A percentile compares a stretch with the other conserved stretches of the same genome.
Conservation (phyloP, 2,797 vertebrate genomes). For the Odontamblyopus lacepedii region DNA sequence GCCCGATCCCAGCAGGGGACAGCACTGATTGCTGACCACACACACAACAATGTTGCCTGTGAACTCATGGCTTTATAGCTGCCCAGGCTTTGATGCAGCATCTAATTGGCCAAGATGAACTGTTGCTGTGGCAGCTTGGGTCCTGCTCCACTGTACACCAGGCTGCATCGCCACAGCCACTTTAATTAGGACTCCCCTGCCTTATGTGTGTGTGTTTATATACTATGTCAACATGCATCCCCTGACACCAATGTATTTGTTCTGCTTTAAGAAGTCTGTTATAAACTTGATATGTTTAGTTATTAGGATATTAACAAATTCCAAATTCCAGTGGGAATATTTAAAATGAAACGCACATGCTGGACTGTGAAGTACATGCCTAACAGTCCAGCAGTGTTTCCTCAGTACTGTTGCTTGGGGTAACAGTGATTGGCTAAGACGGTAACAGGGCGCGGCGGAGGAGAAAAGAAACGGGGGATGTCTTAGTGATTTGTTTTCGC, state of each 20-base stretch:
- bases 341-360: background rate
- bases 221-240: conserved; percentile 37
- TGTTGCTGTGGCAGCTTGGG: conserved; percentile 72
- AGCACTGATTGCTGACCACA: conserved; percentile 76
- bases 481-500: conserved; percentile 72
- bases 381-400: conserved; percentile 46
- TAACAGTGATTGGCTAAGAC: conserved; percentile 49
- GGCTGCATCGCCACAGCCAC: conserved; percentile 64
- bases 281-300: background rate
- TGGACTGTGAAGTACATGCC: conserved; percentile 46
- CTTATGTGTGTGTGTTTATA: conserved; percentile 32
- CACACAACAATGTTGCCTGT: conserved; percentile 73
- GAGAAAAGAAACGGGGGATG: conserved; percentile 68
- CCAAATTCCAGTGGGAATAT: background rate
- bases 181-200: conserved; percentile 75
- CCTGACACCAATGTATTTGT: background rate
- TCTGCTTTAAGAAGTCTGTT: background rate
- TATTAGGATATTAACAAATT: background rate
- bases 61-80: conserved; percentile 70
- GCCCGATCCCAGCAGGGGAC: conserved; percentile 72
- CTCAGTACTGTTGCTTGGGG: conserved; percentile 49
- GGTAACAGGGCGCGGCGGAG: conserved; percentile 57
- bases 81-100: conserved; percentile 73
- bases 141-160: conserved; percentile 59
- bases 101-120: conserved; percentile 80